These are phyloP conservation scores for Numida meleagris DNA, from an alignment of 2,113 vertebrate genomes.

Conservation along the genomic window DNA sequence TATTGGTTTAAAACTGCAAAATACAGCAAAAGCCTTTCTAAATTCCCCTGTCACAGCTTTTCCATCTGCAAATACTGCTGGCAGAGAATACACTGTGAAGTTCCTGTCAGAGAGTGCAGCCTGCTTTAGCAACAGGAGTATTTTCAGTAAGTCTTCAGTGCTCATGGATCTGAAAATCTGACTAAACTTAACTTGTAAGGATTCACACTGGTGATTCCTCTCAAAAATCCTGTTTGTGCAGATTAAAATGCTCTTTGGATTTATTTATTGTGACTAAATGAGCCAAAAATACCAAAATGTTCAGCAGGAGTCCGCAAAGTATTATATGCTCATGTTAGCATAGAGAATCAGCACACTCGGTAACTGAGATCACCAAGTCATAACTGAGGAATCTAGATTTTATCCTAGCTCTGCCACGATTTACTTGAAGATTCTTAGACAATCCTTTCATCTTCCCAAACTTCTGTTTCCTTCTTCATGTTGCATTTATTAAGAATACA, in stretches of 20 bases:
- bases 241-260: background rate
- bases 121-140: background rate
- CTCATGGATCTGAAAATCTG: background rate
- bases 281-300: background rate
- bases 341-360: background rate
- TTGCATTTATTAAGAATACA: background rate
- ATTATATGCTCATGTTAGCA: background rate
- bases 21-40: background rate
- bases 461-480: background rate
- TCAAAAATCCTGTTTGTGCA: background rate
- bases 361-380: background rate
- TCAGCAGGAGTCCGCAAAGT: background rate
- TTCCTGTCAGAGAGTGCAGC: background rate
- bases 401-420: background rate
- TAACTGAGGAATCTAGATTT: background rate
- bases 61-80: background rate
- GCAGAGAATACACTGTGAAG: background rate
- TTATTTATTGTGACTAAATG: background rate
- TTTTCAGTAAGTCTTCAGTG: background rate
- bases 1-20: background rate
- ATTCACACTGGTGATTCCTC: background rate
- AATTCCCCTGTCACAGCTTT: background rate
- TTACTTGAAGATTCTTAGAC: background rate
- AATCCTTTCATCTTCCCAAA: background rate
- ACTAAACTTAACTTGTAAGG: background rate